Conservation (phyloP, 2,797 vertebrate species). For the Pseudochaenichthys georgianus region DNA sequence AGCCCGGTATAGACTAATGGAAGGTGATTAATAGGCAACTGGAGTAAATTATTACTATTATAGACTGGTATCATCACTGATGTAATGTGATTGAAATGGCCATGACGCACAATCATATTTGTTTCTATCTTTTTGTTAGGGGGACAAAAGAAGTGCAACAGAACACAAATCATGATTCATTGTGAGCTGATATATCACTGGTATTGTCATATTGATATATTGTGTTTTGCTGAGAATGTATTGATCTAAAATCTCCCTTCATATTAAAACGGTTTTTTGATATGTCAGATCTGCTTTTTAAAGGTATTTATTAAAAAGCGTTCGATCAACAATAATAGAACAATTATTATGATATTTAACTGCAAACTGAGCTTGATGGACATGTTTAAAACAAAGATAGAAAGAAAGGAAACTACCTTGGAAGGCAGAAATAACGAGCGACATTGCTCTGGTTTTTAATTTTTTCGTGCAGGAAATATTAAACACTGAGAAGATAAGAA, state of each 20-base stretch:
- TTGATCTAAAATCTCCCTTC: background rate
- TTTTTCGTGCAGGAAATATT: background rate
- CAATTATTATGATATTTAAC: background rate
- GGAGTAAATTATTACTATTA: constrained; percentile 72
- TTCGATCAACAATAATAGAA: background rate
- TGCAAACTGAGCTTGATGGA: too few relatives aligned
- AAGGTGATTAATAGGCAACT: constrained; percentile 78
- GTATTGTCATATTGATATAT: background rate
- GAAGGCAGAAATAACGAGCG: background rate
- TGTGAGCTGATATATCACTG: background rate
- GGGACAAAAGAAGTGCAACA: constrained; percentile 1
- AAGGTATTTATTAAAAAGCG: background rate
- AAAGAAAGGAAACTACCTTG: background rate
- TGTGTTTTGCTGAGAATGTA: background rate
- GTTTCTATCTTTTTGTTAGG: constrained; percentile 1
- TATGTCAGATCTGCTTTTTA: background rate
- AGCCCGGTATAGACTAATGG: constrained; percentile 72
- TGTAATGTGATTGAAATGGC: constrained; percentile 57
- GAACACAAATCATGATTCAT: background rate
- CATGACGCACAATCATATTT: constrained; percentile 24
- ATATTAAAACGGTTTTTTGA: background rate
- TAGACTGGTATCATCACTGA: constrained; percentile 65
- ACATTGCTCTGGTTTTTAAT: background rate
- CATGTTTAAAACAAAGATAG: background rate
- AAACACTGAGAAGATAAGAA: background rate